Percentiles rank a stretch among this genome's conserved stretches.
phyloP scores from a whole-genome alignment of 1,140 invertebrate genomes.

The Meteorus sp. region DNA sequence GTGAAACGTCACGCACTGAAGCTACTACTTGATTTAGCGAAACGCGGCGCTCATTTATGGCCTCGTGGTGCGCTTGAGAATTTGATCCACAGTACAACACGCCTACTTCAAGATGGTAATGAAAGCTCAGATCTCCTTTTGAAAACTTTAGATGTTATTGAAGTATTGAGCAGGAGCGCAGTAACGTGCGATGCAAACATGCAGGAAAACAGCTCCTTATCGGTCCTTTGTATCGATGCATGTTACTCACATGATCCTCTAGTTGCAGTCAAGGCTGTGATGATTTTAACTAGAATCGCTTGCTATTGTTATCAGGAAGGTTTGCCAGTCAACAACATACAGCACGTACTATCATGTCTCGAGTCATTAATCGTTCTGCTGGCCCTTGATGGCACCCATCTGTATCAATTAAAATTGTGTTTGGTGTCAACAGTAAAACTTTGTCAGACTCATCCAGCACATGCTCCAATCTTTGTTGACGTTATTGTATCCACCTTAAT shows the following conservation, averaged over 20 bases:
- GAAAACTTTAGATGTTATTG: slow-evolving; percentile 55
- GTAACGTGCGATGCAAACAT: slow-evolving; percentile 56
- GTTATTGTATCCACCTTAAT: slow-evolving; percentile 63
- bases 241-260: slow-evolving; percentile 66
- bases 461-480: slow-evolving; percentile 67
- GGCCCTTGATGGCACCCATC: slow-evolving; percentile 57
- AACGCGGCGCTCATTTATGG: slow-evolving; percentile 81
- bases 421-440: slow-evolving; percentile 72
- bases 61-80: slow-evolving; percentile 68
- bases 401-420: slow-evolving; percentile 65
- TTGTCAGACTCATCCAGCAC: slow-evolving; percentile 63
- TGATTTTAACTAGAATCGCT: slow-evolving; percentile 68
- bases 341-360: slow-evolving; percentile 67
- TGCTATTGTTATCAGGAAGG: slow-evolving; percentile 71
- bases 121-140: slow-evolving; percentile 51
- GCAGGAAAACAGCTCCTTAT: slow-evolving; percentile 50
- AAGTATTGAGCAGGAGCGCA: slow-evolving; percentile 54
- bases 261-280: slow-evolving; percentile 70
- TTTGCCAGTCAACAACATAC: slow-evolving; percentile 64
- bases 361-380: slow-evolving; percentile 74
- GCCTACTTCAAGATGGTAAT: slow-evolving; percentile 47
- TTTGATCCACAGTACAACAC: slow-evolving; percentile 61
- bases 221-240: slow-evolving; percentile 53
- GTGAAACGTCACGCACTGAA: slow-evolving; percentile 77
- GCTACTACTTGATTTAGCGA: slow-evolving; percentile 75